Evolutionary conservation across 2,113 vertebrate genomes (phyloP).

Genomic region (Holacanthus passer): DNA sequence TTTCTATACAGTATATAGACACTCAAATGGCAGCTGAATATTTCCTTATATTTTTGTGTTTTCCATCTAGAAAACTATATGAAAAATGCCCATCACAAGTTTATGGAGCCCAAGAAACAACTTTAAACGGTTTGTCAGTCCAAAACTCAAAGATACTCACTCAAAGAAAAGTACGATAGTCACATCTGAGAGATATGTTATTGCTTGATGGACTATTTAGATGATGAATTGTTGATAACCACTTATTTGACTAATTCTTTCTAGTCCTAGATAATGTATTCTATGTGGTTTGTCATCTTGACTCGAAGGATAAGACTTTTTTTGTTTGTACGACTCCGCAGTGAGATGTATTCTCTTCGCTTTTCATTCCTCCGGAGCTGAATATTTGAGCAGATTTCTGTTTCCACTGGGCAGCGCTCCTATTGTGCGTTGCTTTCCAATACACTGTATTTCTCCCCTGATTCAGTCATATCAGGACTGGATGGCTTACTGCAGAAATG

Average conservation of each 20-base stretch:
- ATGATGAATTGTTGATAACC: neutral
- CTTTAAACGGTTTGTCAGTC: neutral
- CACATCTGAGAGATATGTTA: neutral
- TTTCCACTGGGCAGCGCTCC: slow-evolving; percentile 1
- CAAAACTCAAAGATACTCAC: neutral
- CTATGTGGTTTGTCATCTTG: neutral
- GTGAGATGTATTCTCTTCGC: neutral
- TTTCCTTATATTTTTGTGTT: neutral
- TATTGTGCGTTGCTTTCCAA: slow-evolving; percentile 30
- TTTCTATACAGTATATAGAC: neutral
- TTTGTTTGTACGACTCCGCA: neutral
- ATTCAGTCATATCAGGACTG: slow-evolving; percentile 23
- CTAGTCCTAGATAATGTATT: neutral
- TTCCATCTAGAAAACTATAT: neutral
- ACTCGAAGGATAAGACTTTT: neutral
- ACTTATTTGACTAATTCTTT: neutral
- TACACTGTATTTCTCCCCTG: slow-evolving; percentile 16
- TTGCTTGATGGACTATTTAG: neutral
- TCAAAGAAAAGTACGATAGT: neutral
- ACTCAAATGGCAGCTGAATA: neutral
- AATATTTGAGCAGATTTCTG: slow-evolving; percentile 16
- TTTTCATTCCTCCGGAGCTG: neutral
- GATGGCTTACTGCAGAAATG: slow-evolving; percentile 23
- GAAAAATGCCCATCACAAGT: neutral
- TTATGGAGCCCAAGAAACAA: neutral